These are phyloP conservation scores for Mamestra brassicae DNA, from an alignment of 2,888 invertebrate species.

Conservation along the genomic window DNA sequence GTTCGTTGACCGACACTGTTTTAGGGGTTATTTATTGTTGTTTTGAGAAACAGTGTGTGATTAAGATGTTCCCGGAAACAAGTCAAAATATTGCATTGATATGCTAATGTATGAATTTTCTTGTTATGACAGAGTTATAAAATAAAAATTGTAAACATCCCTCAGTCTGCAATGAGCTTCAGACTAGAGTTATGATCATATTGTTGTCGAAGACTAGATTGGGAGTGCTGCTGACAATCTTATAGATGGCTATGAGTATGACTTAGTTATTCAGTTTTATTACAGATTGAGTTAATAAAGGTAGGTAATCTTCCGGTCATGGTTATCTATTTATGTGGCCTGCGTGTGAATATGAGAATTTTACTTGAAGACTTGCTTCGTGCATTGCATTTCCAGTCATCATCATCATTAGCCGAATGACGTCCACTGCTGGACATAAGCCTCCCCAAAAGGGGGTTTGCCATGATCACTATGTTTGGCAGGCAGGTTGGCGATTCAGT, in stretches of 20 bases:
- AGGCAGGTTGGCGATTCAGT: no score
- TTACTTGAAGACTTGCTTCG: not conserved
- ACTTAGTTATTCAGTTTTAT: no score
- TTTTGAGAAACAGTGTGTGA: conserved; percentile 50
- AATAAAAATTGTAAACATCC: not conserved
- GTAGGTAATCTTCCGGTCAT: no score
- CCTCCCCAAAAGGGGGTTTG: no score
- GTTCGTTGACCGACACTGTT: conserved; percentile 78
- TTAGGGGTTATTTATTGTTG: conserved; percentile 68
- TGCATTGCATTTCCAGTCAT: not conserved
- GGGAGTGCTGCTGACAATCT: not conserved
- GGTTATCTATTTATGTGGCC: not conserved
- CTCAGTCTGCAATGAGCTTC: not conserved
- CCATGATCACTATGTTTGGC: no score
- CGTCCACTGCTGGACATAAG: no score
- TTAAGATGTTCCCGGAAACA: conserved; percentile 54
- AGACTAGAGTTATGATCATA: not conserved
- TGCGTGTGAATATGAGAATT: not conserved
- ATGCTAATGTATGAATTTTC: conserved; percentile 36
- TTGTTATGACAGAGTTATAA: not conserved
- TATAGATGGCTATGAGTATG: not conserved
- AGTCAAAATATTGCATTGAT: conserved; percentile 36
- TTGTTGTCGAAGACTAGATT: not conserved
- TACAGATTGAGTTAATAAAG: no score
- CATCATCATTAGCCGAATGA: no score